A percentile compares a stretch with the other conserved stretches of the same genome.
Evolutionary conservation across 2,113 vertebrate species (phyloP).

Genomic region (Pangasianodon gigas): DNA sequence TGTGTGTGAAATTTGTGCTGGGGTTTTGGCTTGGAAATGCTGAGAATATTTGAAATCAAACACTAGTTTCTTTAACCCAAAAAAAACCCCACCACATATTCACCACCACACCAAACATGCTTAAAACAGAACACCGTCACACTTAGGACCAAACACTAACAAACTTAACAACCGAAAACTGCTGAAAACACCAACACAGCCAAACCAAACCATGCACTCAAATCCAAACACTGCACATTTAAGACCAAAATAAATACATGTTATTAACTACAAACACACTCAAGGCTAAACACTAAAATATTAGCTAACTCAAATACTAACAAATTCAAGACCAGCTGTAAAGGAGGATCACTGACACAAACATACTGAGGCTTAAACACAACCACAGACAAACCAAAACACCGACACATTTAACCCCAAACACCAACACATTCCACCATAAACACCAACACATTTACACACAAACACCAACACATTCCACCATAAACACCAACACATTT

Average conservation of each 20-base stretch:
- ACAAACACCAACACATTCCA: neutral
- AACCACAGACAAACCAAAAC: neutral
- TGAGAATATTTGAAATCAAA: too few species aligned
- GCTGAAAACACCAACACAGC: too few species aligned
- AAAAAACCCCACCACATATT: neutral
- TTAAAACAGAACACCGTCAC: neutral
- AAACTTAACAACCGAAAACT: neutral
- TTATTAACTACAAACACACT: too few species aligned
- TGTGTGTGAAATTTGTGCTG: too few species aligned
- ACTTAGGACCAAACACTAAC: neutral
- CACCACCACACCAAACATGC: neutral
- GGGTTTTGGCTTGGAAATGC: too few species aligned
- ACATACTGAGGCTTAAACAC: neutral
- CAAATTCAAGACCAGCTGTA: neutral
- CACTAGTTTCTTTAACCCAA: neutral
- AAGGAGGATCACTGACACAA: neutral
- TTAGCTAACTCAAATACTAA: too few species aligned
- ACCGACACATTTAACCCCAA: neutral
- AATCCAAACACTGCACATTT: neutral
- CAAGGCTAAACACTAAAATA: too few species aligned
- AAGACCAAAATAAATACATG: neutral
- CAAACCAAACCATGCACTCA: neutral
- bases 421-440: neutral
- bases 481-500: neutral
- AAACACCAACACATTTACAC: neutral